A percentile compares a stretch with the other conserved stretches of the same genome.
These are phyloP conservation scores for Allobates femoralis DNA, from an alignment of 2,797 vertebrate genomes.

Conservation along the genomic window DNA sequence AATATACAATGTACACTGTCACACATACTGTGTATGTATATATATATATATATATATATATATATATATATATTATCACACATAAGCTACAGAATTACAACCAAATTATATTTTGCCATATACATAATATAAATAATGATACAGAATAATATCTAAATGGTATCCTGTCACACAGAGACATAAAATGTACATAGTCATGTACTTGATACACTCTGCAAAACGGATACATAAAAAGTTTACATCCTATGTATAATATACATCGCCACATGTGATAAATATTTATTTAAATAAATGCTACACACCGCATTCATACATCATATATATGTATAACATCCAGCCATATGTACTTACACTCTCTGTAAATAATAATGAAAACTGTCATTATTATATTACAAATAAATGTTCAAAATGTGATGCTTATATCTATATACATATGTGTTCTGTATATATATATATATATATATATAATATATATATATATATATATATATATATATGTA, in stretches of 20 bases:
- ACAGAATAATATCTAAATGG: not conserved
- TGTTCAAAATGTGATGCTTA: no score
- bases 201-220: not conserved
- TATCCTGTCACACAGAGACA: not conserved
- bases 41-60: no score
- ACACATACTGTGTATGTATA: no score
- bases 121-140: not conserved
- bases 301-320: not conserved
- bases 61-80: not conserved
- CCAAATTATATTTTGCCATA: not conserved
- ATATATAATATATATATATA: no score
- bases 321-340: no score
- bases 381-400: constrained; percentile 49
- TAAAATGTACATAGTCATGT: not conserved
- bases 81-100: not conserved
- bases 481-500: no score
- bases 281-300: no score
- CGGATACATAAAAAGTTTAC: not conserved
- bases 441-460: no score
- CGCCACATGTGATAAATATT: not conserved
- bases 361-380: no score
- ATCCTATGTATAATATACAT: not conserved
- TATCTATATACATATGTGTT: no score
- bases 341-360: no score
- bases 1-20: no score